Evolutionary conservation across 2,113 vertebrate species (phyloP), one percentile per base, ranked within the genome.

Genomic region (Engraulis encrasicolus): DNA sequence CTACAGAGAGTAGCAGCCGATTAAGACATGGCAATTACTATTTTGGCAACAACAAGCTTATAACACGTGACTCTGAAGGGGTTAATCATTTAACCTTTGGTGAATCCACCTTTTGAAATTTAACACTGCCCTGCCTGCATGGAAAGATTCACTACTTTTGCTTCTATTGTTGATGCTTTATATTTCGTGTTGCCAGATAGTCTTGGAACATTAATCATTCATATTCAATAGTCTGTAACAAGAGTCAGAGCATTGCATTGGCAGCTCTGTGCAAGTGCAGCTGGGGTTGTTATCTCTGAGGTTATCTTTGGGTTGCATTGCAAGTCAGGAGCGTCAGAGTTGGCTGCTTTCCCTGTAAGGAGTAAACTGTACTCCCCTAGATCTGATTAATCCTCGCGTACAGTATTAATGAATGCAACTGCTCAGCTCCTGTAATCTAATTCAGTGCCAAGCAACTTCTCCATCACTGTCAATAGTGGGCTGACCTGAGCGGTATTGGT

Each of bases 361-460:
- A 17, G 66, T 74, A 34, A 74, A 11, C 27, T 34, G 18, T 1
- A 36, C 17, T 86, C 54, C 19, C 6, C 66, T 61, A 85, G 90
- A 94, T 91, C 81, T 87, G 91, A 86, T 93, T 93, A 89, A 90
- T 82, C 74, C 49, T 89, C 83, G 88, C 86, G 3, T 74, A n/a
- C n/a, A n/a, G n/a, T n/a, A 31, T 11, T 74, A 71, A 71, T 14
- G 61, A 31, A 17, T 1, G 23, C 31, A 34, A 34, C 23, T 31
- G 61, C 61, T 71, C 27, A 71, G 17, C 23, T 66, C 1, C 27
- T 17, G 31, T 74, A 74, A 74, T 74, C 23, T 31, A 11, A 12
- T 74, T 23, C 40, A 74, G 14, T 74, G 66, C 9, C 27, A 31
- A 71, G 34, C 61, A 71, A 1, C 0, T 31, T 31, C 23, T 31